A percentile compares a stretch with the other conserved stretches of the same genome.
phyloP scores from a whole-genome alignment of 2,888 invertebrate genomes.

The Auanema freiburgensis region DNA sequence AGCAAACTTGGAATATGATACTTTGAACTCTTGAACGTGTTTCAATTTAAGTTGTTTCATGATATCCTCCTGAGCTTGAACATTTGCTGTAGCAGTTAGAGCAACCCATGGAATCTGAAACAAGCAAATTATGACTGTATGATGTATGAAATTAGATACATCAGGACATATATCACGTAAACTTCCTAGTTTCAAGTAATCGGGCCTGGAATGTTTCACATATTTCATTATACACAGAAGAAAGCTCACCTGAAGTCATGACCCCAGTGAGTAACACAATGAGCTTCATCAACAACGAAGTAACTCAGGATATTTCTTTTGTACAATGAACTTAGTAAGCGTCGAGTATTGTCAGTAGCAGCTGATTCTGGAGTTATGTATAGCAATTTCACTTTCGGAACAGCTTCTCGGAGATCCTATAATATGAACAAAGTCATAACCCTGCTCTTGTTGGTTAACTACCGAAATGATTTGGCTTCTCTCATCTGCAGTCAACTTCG shows the following conservation, averaged over 20 bases:
- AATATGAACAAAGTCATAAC: not conserved
- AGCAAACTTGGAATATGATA: too few relatives aligned
- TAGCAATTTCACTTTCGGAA: slow-evolving; percentile 79
- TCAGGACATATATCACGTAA: slow-evolving; percentile 73
- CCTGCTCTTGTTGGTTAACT: not conserved
- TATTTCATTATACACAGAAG: slow-evolving; percentile 2
- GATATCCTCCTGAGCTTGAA: slow-evolving; percentile 81
- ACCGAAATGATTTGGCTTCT: slow-evolving; percentile 75
- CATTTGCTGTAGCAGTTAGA: slow-evolving; percentile 89
- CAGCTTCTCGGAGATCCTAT: slow-evolving; percentile 43
- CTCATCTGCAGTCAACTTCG: slow-evolving; percentile 81
- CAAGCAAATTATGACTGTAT: not conserved
- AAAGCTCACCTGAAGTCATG: slow-evolving; percentile 80
- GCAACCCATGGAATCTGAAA: slow-evolving; percentile 69
- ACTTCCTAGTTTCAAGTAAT: slow-evolving; percentile 84
- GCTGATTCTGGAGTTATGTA: slow-evolving; percentile 97
- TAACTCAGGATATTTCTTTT: slow-evolving; percentile 78
- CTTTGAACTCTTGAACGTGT: slow-evolving; percentile 68
- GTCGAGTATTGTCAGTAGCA: slow-evolving; percentile 71
- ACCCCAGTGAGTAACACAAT: slow-evolving; percentile 98
- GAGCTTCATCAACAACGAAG: slow-evolving; percentile 94
- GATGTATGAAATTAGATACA: too few relatives aligned
- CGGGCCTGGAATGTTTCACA: slow-evolving; percentile 72
- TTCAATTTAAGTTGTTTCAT: slow-evolving; percentile 75
- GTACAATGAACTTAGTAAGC: slow-evolving; percentile 22